Evolutionary conservation across 1,140 invertebrate species (phyloP).

Genomic region (Caenorhabditis briggsae): DNA sequence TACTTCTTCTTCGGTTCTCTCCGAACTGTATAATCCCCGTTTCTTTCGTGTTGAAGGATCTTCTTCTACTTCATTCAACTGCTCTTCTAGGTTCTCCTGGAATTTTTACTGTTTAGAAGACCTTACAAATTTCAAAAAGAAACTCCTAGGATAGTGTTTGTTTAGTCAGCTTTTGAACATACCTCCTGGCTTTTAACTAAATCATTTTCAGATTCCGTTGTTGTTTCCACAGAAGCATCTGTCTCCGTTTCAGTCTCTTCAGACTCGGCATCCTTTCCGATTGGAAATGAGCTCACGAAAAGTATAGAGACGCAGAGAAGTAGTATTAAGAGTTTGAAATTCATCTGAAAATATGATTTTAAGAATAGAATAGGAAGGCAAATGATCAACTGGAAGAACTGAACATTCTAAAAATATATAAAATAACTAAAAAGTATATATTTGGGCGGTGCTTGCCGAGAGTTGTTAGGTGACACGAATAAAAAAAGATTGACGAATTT

Average conservation of each 20-base stretch:
- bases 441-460: not conserved
- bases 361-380: not conserved
- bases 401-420: not conserved
- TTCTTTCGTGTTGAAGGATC: conserved; percentile 14
- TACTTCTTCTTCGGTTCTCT: conserved; percentile 36
- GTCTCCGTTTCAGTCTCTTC: conserved; percentile 2
- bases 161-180: not conserved
- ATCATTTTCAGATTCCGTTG: conserved; percentile 20
- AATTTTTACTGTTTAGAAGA: not conserved
- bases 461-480: conserved; percentile 32
- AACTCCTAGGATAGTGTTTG: no score
- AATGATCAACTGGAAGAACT: not conserved
- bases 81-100: not conserved
- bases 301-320: conserved; percentile 3
- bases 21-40: conserved; percentile 30
- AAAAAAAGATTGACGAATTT: conserved; percentile 51
- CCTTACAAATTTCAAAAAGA: no score
- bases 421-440: not conserved
- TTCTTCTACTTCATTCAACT: conserved; percentile 2
- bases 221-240: conserved; percentile 5
- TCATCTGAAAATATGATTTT: not conserved
- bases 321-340: conserved; percentile 3
- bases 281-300: conserved; percentile 26
- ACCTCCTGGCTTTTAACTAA: conserved; percentile 6
- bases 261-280: conserved; percentile 21